A percentile compares a stretch with the other conserved stretches of the same genome.
phyloP scores from a whole-genome alignment of 2,888 invertebrate genomes.

The Microctonus brassicae region DNA sequence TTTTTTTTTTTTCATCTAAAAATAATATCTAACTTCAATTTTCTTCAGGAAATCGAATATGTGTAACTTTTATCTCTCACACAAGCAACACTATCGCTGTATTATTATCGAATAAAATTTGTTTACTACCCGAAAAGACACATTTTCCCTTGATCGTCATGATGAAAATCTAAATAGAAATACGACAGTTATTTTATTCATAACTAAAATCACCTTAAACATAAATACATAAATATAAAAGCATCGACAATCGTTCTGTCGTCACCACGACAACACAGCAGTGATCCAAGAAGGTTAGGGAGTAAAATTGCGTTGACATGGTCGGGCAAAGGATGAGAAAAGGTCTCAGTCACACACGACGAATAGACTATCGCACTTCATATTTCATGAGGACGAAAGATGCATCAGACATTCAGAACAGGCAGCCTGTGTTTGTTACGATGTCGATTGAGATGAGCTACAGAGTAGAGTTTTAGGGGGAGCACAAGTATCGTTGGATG shows the following conservation, averaged over 20 bases:
- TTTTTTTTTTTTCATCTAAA: too few relatives aligned
- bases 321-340: slow-evolving; percentile 33
- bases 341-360: slow-evolving; percentile 29
- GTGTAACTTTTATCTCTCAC: background rate
- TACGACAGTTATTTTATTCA: background rate
- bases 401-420: slow-evolving; percentile 52
- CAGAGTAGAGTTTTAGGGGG: background rate
- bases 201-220: slow-evolving; percentile 8
- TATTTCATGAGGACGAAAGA: slow-evolving; percentile 61
- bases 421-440: slow-evolving; percentile 59
- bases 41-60: background rate
- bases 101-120: background rate
- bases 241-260: background rate
- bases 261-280: slow-evolving; percentile 29
- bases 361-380: slow-evolving; percentile 52
- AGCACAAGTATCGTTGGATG: background rate
- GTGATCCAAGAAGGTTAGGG: slow-evolving; percentile 35
- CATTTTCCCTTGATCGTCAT: background rate
- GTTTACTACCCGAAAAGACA: background rate
- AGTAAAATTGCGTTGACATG: slow-evolving; percentile 39
- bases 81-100: background rate
- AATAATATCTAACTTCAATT: background rate
- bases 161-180: background rate
- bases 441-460: slow-evolving; percentile 42
- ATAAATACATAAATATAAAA: background rate